A percentile compares a stretch with the other conserved stretches of the same genome.
phyloP scores from a whole-genome alignment of 2,113 vertebrate genomes.

The Poeciliopsis prolifica region DNA sequence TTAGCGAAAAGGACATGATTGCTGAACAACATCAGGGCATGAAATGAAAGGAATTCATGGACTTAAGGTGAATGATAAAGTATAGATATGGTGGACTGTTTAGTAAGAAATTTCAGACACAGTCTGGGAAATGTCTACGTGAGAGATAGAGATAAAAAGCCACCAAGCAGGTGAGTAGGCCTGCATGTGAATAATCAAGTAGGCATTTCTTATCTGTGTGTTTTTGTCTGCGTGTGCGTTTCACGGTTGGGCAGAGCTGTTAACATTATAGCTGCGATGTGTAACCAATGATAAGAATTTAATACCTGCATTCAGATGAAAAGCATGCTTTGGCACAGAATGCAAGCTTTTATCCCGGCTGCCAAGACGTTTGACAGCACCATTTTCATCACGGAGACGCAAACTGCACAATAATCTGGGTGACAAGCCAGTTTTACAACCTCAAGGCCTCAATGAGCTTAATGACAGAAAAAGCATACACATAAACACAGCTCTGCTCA shows the following conservation, averaged over 20 bases:
- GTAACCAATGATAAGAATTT: conserved; percentile 58
- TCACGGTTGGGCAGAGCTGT: conserved; percentile 54
- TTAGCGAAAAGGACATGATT: background rate
- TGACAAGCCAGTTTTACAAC: conserved; percentile 58
- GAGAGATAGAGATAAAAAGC: conserved; percentile 19
- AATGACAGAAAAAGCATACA: conserved; percentile 45
- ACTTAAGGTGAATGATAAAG: conserved; percentile 6
- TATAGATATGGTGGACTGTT: conserved; percentile 6
- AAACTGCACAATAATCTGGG: conserved; percentile 42
- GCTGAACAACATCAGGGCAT: background rate
- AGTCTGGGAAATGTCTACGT: conserved; percentile 32
- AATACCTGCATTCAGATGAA: conserved; percentile 52
- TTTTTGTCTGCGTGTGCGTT: conserved; percentile 38
- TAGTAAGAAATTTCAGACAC: conserved; percentile 17
- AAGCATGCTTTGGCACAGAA: conserved; percentile 45
- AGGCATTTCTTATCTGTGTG: conserved; percentile 46
- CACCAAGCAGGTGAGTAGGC: conserved; percentile 27
- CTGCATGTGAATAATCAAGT: conserved; percentile 30
- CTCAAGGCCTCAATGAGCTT: conserved; percentile 35
- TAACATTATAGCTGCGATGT: conserved; percentile 55
- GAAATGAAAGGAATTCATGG: background rate
- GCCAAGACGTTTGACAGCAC: conserved; percentile 43
- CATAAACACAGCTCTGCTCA: conserved; percentile 37
- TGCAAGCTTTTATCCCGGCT: conserved; percentile 22
- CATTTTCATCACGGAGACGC: conserved; percentile 26